These are phyloP conservation scores for Eufriesea mexicana DNA, from an alignment of 1,140 invertebrate genomes.

Conservation along the genomic window DNA sequence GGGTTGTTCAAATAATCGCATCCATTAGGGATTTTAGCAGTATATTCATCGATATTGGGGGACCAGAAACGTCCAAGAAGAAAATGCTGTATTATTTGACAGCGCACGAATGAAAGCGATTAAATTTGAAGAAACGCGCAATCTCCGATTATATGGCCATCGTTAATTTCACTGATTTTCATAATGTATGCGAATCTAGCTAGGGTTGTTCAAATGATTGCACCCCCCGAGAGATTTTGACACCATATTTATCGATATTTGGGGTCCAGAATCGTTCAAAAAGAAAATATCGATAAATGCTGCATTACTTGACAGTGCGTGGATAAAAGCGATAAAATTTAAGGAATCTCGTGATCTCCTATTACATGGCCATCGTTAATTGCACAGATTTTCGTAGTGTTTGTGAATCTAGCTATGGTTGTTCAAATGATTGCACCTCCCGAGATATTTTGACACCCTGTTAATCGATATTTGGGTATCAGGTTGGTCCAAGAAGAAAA, in stretches of 20 bases:
- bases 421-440: too few species aligned
- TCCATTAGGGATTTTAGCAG: too few species aligned
- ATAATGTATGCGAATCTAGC: too few species aligned
- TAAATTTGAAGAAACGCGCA: conserved; percentile 37
- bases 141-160: conserved; percentile 9
- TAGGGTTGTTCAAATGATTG: too few species aligned
- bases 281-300: conserved; percentile 6
- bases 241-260: neutral
- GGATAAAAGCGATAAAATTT: conserved; percentile 50
- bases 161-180: too few species aligned
- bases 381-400: too few species aligned
- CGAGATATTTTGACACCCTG: too few species aligned
- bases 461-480: neutral
- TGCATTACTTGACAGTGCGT: conserved; percentile 10
- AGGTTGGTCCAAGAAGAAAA: neutral
- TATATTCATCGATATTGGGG: neutral
- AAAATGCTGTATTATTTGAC: conserved; percentile 29
- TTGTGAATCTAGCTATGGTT: too few species aligned
- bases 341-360: conserved; percentile 20
- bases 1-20: too few species aligned
- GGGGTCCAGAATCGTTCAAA: neutral
- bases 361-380: conserved; percentile 32
- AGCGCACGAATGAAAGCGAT: conserved; percentile 37
- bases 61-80: neutral
- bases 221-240: too few species aligned